Evolutionary conservation across 2,888 invertebrate genomes (phyloP).

Genomic region (Limnephilus lunatus): DNA sequence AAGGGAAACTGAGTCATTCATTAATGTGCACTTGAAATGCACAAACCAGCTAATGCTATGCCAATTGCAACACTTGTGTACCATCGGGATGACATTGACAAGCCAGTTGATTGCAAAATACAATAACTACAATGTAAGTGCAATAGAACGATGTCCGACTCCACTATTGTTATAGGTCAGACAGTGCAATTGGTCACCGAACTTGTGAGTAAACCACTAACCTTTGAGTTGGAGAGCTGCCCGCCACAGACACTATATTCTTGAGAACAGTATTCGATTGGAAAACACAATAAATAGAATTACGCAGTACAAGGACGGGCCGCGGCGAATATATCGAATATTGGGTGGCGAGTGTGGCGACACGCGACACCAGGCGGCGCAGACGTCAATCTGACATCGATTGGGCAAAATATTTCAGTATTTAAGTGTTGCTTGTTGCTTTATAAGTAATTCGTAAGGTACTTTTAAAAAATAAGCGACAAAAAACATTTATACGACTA

Average conservation of each 20-base stretch:
- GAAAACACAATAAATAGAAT: constrained; percentile 21
- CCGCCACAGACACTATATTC: constrained; percentile 3
- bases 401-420: not conserved
- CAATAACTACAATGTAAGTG: not conserved
- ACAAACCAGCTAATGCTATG: not conserved
- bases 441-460: not conserved
- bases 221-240: not conserved
- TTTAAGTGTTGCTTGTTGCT: not conserved
- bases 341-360: constrained; percentile 3
- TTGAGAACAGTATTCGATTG: not conserved
- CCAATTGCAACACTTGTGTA: not conserved
- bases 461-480: not conserved
- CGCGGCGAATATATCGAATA: not conserved
- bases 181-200: not conserved
- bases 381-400: constrained; percentile 37
- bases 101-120: not conserved
- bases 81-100: not conserved
- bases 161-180: not conserved
- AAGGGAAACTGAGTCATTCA: not conserved
- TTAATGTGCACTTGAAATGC: not conserved
- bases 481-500: too few relatives aligned
- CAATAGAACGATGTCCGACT: not conserved
- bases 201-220: constrained; percentile 3
- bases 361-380: constrained; percentile 15
- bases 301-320: constrained; percentile 22